Base-by-base conservation (phyloP, 2,797 vertebrate genomes). In the Varecia variegata region DNA sequence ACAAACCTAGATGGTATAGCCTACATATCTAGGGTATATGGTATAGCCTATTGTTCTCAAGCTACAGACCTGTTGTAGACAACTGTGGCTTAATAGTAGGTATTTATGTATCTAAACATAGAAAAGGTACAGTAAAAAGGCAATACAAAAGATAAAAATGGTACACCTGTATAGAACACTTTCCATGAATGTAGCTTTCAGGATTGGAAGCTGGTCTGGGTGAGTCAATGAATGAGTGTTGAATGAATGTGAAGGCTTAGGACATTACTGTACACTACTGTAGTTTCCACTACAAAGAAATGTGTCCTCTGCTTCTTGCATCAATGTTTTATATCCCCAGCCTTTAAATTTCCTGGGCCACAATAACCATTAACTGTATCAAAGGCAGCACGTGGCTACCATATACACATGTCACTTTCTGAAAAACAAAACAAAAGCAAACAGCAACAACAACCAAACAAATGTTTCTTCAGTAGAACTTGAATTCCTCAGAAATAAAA, bases 371-470 rank as follows among this genome's bases (percentile, higher is more conserved):
- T 93, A 38, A 12, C 23, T 60, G 56, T 20, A 68, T 4, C 40
- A 73, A 76, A 40, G 5, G 14, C 0, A 3, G 47, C 0, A 30
- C 4, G 25, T 30, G 20, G 21, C 5, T 70, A 40, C 18, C 15
- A 62, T 2, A 12, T 43, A 21, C 15, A 20, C 2, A 40, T 40
- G 7, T 4, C 12, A 30, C 17, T 79, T n/a, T 25, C 45, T 60
- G 27, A 76, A 40, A 89, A 79, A 23, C 10, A n/a, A 81, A 65
- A 50, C 9, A 62, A 60, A 23, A 27, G 5, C 13, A 60, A 76
- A 35, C 1, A 52, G 56, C 27, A 73, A 4, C 8, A 38, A 79
- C 8, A 54, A 18, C 4, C 25, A 89, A 32, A 80, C 5, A n/a
- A 80, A 27, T 32, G 4, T 54, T 30, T 67, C 27, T 10, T 32